Base-by-base conservation (phyloP, 2,113 vertebrate species). In the Ageneiosus marmoratus region DNA sequence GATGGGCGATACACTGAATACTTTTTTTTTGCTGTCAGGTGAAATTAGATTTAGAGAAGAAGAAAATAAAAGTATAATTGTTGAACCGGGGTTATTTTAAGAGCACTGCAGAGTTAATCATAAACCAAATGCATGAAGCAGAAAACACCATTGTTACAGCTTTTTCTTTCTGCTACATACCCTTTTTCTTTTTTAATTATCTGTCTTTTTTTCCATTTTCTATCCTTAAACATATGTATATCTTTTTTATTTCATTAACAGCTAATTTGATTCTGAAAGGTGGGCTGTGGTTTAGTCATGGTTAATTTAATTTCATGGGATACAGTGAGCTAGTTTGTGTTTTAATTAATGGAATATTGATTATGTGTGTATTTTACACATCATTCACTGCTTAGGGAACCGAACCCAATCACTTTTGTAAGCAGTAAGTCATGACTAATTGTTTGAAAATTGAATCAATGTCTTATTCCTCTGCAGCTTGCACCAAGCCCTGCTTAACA, bases 341-440 rank as follows among this genome's bases (percentile, higher is more conserved):
- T 69, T 69, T 53, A 48, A 70, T 83, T 67, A 48, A 46, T 62
- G 63, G 37, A 67, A 56, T 81, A 81, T 85, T 81, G 75, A 83
- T 82, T 58, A 27, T 74, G 34, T 53, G 27, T 77, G 32, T 58
- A 67, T 78, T 83, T 73, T 63, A 50, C 50, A 80, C 58, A 62
- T 79, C 76, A 74, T 48, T 74, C 76, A 48, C 82, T 79, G 74
- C 53, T 34, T 79, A 51, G 89, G 89, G 91, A 60, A 74, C 80
- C 84, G 69, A 91, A 79, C 83, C 80, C 77, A 9, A 82, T 85
- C 86, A 89, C 85, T 83, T 87, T 91, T 89, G 90, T 87, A 89
- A 84, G 84, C 89, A 92, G 91, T 91, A 92, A 88, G 91, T 89
- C 77, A 86, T 91, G 88, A 89, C 90, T 92, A 94, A 93, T 92